Conservation (phyloP, 2,888 invertebrate species). For the Boloria selene region DNA sequence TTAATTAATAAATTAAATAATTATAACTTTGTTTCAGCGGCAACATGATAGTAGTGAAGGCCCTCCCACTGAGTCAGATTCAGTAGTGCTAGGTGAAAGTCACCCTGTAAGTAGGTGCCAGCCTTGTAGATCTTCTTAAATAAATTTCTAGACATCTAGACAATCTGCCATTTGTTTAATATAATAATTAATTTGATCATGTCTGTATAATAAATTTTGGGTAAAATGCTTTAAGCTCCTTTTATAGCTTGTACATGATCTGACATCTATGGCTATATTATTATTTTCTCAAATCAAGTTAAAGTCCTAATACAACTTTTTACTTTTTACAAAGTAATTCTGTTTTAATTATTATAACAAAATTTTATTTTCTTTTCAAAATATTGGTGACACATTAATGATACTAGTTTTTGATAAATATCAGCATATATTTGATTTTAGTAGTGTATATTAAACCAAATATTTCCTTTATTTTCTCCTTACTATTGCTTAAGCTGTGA, state of each 20-base stretch:
- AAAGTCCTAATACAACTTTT: too few relatives aligned
- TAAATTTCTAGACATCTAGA: constrained; percentile 22
- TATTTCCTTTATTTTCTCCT: constrained; percentile 27
- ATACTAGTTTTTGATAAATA: neutral
- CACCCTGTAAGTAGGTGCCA: constrained; percentile 86
- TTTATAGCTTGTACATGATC: too few relatives aligned
- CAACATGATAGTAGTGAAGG: constrained; percentile 88
- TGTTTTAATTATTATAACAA: too few relatives aligned
- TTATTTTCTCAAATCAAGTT: too few relatives aligned
- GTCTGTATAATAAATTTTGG: neutral
- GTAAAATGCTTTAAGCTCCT: neutral
- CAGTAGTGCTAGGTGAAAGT: constrained; percentile 86
- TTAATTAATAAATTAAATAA: too few relatives aligned
- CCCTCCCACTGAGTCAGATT: constrained; percentile 83
- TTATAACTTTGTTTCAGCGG: constrained; percentile 79
- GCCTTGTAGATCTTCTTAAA: constrained; percentile 80
- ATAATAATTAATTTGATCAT: neutral
- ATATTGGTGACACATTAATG: too few relatives aligned
- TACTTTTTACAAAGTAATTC: too few relatives aligned
- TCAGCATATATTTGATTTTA: neutral
- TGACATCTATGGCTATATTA: too few relatives aligned
- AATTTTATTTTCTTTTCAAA: too few relatives aligned
- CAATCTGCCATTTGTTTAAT: constrained; percentile 30
- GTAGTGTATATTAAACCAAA: constrained; percentile 32
- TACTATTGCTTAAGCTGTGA: constrained; percentile 21